A percentile compares a stretch with the other conserved stretches of the same genome.
Conservation (phyloP, 2,797 vertebrate species). For the Falco naumanni region DNA sequence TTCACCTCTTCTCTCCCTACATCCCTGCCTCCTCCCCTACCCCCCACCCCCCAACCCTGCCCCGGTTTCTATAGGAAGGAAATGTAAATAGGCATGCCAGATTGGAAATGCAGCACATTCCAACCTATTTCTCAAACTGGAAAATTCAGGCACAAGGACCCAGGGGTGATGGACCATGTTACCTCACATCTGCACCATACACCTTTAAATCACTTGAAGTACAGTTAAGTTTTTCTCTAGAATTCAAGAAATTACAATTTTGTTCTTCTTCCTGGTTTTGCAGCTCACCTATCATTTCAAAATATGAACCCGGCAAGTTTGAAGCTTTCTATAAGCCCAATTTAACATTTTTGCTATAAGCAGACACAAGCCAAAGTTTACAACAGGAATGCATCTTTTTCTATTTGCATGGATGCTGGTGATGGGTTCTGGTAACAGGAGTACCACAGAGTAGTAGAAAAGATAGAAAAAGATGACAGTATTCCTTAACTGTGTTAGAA, state of each 20-base stretch:
- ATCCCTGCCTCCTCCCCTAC: too few species aligned
- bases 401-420: background rate
- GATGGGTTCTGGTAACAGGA: background rate
- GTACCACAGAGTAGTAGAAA: background rate
- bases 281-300: background rate
- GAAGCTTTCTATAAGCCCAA: background rate
- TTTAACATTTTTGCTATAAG: background rate
- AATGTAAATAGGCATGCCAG: background rate
- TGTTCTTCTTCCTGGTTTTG: background rate
- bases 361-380: background rate
- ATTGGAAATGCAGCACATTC: background rate
- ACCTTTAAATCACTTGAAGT: background rate
- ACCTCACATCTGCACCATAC: background rate
- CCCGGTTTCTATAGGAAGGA: background rate
- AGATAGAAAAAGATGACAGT: background rate
- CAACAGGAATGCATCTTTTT: fast-evolving
- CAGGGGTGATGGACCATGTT: background rate
- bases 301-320: background rate
- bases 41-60: too few species aligned
- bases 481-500: background rate
- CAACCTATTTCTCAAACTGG: background rate
- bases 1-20: background rate
- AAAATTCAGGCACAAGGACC: background rate
- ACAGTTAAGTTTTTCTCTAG: background rate
- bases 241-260: background rate